Base-by-base conservation (phyloP, 2,888 invertebrate genomes). In the Bursaphelenchus okinawaensis region DNA sequence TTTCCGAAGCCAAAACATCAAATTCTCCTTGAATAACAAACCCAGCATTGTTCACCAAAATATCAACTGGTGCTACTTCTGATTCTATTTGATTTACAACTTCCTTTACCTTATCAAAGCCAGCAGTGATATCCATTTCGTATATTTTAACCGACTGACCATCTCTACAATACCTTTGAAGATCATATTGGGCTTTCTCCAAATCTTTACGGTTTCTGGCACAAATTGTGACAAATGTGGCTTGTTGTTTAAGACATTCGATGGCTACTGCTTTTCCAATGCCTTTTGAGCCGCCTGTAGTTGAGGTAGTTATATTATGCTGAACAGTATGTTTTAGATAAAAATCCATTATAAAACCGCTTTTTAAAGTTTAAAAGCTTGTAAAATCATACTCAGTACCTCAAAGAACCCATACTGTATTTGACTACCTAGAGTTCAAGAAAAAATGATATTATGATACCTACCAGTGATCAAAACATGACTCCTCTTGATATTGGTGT, bases 31-130 rank as follows among this genome's bases (percentile, higher is more conserved):
- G 72, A 16, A 71, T 63, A 12, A 65, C 62, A 19, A 63, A 63
- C 9, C 98, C 98, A 55, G 95, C 96, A 85, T 93, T 94, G 83
- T 94, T 95, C 0, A 95, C 87, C 23, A 98, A 85, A 88, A 94
- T 90, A 81, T 89, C 90, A 76, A 96, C 89, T 0, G 91, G 90
- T 0, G 91, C 92, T 50, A 88, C 84, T 51, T 87, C 68, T 26
- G 86, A 84, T 84, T 92, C 90, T 20, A 89, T 83, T 73, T 87
- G 85, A 63, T 87, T 86, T 52, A 91, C 69, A 0, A 69, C 66
- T n/a, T 61, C 52, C 59, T 75, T 73, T 27, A 77, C 74, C 61
- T 71, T 65, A 4, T 77, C 73, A 62, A 73, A 79, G 0, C 56
- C 62, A n/a, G 63, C 63, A 0, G 75, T 74, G 55, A 81, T 71